These are phyloP conservation scores for Xylocopa sonorina DNA, from an alignment of 1,140 invertebrate genomes.

Conservation along the genomic window DNA sequence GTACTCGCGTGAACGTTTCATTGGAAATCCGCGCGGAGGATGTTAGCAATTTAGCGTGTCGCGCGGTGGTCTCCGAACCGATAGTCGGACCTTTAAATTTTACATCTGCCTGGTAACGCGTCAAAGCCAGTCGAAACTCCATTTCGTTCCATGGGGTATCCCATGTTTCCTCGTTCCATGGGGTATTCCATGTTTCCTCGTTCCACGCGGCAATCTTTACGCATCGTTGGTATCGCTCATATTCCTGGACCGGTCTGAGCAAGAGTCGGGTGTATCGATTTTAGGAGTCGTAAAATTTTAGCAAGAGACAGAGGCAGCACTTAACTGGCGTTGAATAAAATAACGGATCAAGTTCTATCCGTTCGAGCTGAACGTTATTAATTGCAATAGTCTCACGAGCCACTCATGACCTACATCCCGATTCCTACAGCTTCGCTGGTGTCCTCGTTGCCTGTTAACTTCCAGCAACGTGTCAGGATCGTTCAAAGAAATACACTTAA, in stretches of 20 bases:
- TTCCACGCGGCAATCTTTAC: no score
- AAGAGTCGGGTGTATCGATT: not conserved
- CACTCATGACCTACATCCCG: no score
- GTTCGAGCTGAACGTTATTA: no score
- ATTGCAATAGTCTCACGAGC: no score
- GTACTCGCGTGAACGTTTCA: not conserved
- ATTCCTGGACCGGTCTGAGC: not conserved
- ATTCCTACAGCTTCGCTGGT: no score
- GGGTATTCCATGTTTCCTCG: not conserved
- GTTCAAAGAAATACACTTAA: no score
- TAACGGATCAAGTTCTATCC: not conserved
- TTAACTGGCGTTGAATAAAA: not conserved
- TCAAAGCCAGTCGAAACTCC: not conserved
- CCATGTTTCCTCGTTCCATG: not conserved
- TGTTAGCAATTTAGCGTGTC: not conserved
- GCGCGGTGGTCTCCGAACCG: not conserved
- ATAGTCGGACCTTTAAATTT: slow-evolving; percentile 1
- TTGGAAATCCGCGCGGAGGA: not conserved
- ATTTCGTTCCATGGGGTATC: not conserved
- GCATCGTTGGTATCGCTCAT: no score
- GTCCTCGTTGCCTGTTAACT: no score
- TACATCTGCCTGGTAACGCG: not conserved
- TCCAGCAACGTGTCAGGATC: no score
- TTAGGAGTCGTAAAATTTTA: not conserved
- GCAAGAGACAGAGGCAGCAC: not conserved